Evolutionary conservation across 2,888 invertebrate genomes (phyloP).

Genomic region (Drosophila paranaensis): DNA sequence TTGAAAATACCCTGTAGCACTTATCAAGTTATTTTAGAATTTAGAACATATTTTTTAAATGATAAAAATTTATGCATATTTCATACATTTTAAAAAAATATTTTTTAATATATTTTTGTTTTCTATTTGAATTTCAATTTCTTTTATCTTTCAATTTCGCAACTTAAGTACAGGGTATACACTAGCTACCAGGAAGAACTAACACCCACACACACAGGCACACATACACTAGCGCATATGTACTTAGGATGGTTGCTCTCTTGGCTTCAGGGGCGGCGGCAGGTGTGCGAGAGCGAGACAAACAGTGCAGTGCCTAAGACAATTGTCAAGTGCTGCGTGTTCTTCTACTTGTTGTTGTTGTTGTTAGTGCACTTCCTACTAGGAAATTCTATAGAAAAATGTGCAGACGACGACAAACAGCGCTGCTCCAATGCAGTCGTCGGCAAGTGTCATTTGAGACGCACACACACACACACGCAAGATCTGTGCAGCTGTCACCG

Average conservation of each 20-base stretch:
- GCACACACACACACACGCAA: slow-evolving; percentile 45
- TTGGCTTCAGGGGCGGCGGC: slow-evolving; percentile 37
- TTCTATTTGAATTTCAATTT: neutral
- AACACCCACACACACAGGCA: slow-evolving; percentile 30
- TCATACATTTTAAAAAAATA: too few species aligned
- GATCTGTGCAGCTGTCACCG: slow-evolving; percentile 54
- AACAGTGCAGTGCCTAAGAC: slow-evolving; percentile 46
- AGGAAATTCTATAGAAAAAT: slow-evolving; percentile 72
- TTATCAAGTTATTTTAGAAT: too few species aligned
- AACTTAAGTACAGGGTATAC: neutral
- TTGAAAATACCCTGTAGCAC: too few species aligned
- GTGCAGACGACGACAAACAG: slow-evolving; percentile 43
- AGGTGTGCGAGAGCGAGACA: slow-evolving; percentile 60
- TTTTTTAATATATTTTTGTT: too few species aligned
- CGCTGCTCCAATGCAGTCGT: slow-evolving; percentile 31
- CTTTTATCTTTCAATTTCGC: neutral
- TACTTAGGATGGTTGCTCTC: slow-evolving; percentile 17
- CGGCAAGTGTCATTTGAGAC: slow-evolving; percentile 78
- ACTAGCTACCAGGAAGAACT: slow-evolving; percentile 31
- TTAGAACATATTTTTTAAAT: too few species aligned
- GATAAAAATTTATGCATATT: too few species aligned
- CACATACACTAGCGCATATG: neutral
- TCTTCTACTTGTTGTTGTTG: slow-evolving; percentile 16
- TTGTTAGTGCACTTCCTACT: slow-evolving; percentile 72
- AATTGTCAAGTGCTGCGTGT: slow-evolving; percentile 64